Conservation (phyloP, 1,140 invertebrate genomes). For the Bombus fervidus region DNA sequence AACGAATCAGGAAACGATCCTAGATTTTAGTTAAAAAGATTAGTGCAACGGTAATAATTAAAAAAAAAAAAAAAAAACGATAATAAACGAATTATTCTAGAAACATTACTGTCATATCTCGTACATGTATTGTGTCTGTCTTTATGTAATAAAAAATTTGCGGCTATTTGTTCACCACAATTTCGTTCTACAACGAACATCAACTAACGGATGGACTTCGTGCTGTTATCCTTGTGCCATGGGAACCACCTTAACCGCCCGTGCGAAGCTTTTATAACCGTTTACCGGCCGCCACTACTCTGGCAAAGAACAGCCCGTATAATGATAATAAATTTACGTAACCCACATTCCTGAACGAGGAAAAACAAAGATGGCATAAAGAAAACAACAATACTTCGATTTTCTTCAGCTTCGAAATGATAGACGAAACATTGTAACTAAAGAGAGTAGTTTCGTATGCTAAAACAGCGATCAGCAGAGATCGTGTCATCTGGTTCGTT, state of each 20-base stretch:
- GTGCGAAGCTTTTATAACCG: neutral
- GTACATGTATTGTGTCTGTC: neutral
- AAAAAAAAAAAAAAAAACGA: no score
- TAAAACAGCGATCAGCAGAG: neutral
- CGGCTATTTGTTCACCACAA: neutral
- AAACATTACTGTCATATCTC: neutral
- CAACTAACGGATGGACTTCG: conserved; percentile 25
- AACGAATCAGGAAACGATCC: no score
- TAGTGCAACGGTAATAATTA: neutral
- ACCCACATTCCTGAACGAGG: no score
- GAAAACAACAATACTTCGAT: no score
- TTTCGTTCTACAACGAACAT: conserved; percentile 24
- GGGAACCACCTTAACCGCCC: neutral
- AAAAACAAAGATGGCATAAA: no score
- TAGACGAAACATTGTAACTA: no score
- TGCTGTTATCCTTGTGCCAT: neutral
- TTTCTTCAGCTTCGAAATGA: no score
- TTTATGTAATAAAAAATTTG: conserved; percentile 37
- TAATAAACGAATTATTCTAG: neutral
- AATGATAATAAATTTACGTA: no score
- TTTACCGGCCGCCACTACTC: neutral
- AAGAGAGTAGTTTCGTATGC: neutral
- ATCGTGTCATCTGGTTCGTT: neutral
- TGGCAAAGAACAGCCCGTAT: neutral
- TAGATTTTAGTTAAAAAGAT: neutral